phyloP scores from a whole-genome alignment of 2,888 invertebrate genomes.

The Tiliacea aurago region DNA sequence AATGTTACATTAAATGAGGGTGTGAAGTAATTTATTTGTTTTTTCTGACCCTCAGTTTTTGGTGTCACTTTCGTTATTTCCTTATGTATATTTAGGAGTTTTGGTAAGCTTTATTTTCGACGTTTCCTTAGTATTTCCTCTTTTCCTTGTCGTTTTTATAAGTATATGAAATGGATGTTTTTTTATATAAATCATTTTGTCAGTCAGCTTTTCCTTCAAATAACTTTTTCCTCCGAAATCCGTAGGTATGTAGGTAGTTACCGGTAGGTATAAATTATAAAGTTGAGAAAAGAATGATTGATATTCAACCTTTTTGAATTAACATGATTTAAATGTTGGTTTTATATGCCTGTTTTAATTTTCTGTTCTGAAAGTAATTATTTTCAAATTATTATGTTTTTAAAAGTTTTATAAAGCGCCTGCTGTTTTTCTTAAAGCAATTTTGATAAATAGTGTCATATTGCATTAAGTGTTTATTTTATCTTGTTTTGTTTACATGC shows the following conservation, averaged over 20 bases:
- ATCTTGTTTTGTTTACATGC: conserved; percentile 11
- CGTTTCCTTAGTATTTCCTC: conserved; percentile 28
- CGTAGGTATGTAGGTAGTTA: not conserved
- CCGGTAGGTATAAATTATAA: too few relatives aligned
- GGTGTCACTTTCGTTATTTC: conserved; percentile 36
- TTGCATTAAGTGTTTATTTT: conserved; percentile 1
- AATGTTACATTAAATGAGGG: conserved; percentile 48
- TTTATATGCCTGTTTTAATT: not conserved
- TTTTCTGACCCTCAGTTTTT: conserved; percentile 32
- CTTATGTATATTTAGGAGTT: not conserved
- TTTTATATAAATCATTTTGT: not conserved
- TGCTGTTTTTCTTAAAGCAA: conserved; percentile 11
- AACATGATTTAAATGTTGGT: not conserved
- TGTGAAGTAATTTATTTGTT: conserved; percentile 43
- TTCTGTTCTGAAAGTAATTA: not conserved
- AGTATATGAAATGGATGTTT: not conserved
- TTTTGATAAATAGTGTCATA: not conserved
- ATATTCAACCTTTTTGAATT: not conserved
- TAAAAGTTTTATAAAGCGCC: not conserved
- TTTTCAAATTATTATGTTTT: not conserved
- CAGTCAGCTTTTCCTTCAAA: not conserved
- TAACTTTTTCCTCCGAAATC: not conserved
- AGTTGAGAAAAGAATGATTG: not conserved
- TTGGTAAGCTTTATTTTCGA: conserved; percentile 14
- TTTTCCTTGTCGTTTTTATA: conserved; percentile 10